Base-by-base conservation (phyloP, 2,888 invertebrate genomes). In the Acrobeloides nanus region DNA sequence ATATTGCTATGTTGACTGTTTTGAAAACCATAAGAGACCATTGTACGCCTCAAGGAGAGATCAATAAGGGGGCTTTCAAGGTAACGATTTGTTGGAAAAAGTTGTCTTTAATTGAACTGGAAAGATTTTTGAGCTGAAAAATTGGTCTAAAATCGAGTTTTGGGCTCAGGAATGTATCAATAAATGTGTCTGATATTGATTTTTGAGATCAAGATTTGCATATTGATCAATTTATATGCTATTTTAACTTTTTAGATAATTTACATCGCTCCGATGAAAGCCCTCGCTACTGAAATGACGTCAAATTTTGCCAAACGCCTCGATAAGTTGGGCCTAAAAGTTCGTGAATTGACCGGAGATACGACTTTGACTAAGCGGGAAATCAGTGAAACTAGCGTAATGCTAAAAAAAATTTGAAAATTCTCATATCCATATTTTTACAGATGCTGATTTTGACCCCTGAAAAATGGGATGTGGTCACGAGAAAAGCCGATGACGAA, bases 381-480 rank as follows among this genome's bases (percentile, higher is more conserved):
- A 76, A 89, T 99, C 51, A 82, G 84, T 37, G 84, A 88, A 70
- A 97, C 97, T 0, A 93, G 95, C 77, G 90, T 99, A 84, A 8
- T 15, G 32, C 15, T 3, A 15, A 31, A 18, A 18, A 37, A 1
- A 23, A 37, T 15, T 38, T 38, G 18, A 18, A 3, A 21, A 21
- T 38, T 34, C 3, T 50, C 48, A 10, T 44, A 47, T 8, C 4
- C 1, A 10, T n/a, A 6, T 20, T 7, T 35, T 21, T 48, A 32
- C 59, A 80, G 77, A 90, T 97, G 84, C 81, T 99, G 38, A 88
- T 99, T 1, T 89, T 93, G 1, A 99, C 97, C 0, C 97, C 97
- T 0, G 97, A 99, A 77, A 99, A 99, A 72, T 97, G 97, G 95
- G 97, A 99, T 75, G 92, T 99, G 5, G 89, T 97, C 1, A 95